Evolutionary conservation across 2,797 vertebrate genomes (phyloP), one percentile per base, ranked within the genome.

Genomic region (Falco cherrug): DNA sequence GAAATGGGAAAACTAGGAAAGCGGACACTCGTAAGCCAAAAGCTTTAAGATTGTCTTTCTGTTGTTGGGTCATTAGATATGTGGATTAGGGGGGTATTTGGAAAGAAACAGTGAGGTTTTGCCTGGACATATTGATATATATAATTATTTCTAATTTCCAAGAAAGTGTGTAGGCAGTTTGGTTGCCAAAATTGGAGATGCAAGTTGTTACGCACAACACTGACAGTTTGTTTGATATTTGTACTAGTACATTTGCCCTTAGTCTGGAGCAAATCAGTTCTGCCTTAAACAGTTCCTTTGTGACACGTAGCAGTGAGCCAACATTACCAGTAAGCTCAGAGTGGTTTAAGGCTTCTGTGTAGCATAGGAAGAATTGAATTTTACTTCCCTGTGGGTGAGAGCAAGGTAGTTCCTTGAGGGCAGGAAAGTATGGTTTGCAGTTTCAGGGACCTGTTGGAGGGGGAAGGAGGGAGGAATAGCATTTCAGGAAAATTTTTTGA

Each of bases 51-150:
- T 56, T 91, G 29, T 26, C 37, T 74, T 90, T 82, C 24, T 85
- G 45, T 28, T 28, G 10, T 33, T 91, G 12, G 12, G 7, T 87
- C 31, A 50, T 68, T 94, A 83, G 35, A 51, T 85, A 50, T 13
- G 9, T 71, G 56, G 59, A 76, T 94, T 89, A 83, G 33, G 68
- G 50, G 53, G 75, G 77, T 93, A 78, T 87, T 64, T 80, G 48
- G 29, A 89, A 85, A 74, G 28, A 80, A 93, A 87, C 48, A 89
- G n/a, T 31, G 21, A 65, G 13, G 37, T 89, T 95, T 94, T 74
- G 12, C 48, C n/a, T 57, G 53, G 60, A 61, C 20, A 65, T 65
- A 74, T 33, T 56, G 60, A 57, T 61, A 50, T 69, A n/a, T 80
- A 64, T 57, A 64, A 25, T 75, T 70, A 54, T 78, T 80, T 93